Conservation (phyloP, 64 coral and sea anemone genomes). For the Acropora tenuis region DNA sequence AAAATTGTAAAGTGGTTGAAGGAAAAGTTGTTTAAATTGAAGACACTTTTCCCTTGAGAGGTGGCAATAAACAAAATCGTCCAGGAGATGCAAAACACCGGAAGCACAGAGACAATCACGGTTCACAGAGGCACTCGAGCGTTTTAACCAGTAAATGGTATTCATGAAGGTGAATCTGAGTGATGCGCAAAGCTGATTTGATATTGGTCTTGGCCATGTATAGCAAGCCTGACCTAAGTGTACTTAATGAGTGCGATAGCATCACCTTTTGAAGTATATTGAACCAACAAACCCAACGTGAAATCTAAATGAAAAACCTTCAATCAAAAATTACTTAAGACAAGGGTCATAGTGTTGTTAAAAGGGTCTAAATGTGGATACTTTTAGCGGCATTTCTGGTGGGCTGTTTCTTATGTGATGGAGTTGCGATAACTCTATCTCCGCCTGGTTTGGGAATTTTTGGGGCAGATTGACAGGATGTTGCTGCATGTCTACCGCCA, state of each 20-base stretch:
- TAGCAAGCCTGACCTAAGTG: background rate
- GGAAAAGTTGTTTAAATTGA: background rate
- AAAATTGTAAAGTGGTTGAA: constrained; percentile 2
- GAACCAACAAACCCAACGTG: background rate
- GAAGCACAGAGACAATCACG: background rate
- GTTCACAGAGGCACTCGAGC: background rate
- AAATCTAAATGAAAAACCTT: background rate
- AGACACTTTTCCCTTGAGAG: background rate
- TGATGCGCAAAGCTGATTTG: constrained; percentile 23
- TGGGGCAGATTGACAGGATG: too few species aligned
- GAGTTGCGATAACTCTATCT: too few species aligned
- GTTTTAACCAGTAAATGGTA: constrained; percentile 33
- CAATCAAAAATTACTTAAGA: background rate
- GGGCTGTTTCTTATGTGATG: background rate
- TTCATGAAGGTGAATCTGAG: constrained; percentile 25
- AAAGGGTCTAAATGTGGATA: background rate
- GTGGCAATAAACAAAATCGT: background rate
- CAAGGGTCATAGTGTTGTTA: background rate
- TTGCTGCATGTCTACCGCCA: too few species aligned
- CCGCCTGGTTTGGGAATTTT: too few species aligned
- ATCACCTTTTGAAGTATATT: background rate
- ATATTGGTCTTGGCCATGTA: background rate
- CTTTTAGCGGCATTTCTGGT: background rate
- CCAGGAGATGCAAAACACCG: background rate
- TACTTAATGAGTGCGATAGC: constrained; percentile 11